Conservation (phyloP, 2,888 invertebrate species). For the Incurvaria masculella region DNA sequence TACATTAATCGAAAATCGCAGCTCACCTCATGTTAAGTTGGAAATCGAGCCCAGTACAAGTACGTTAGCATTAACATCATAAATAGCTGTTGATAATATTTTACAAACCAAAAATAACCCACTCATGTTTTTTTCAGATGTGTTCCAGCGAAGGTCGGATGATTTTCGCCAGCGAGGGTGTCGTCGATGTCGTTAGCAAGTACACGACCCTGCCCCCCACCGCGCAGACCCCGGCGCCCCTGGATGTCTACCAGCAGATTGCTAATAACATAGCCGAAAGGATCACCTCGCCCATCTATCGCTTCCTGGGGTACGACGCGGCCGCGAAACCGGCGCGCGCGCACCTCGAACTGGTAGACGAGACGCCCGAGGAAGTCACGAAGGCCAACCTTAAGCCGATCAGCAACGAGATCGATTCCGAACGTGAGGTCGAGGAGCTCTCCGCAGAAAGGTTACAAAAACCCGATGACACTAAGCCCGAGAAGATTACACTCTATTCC, state of each 20-base stretch:
- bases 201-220: constrained; percentile 35
- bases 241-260: constrained; percentile 43
- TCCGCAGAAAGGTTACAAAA: constrained; percentile 29
- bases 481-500: constrained; percentile 34
- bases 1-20: too few species aligned
- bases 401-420: constrained; percentile 27
- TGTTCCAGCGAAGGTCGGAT: constrained; percentile 18
- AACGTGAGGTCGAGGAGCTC: constrained; percentile 38
- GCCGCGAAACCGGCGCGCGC: constrained; percentile 22
- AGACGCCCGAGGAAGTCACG: constrained; percentile 20
- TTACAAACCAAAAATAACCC: too few species aligned
- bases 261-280: constrained; percentile 44
- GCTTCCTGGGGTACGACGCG: constrained; percentile 20
- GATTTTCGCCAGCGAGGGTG: constrained; percentile 24
- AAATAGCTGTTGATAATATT: too few species aligned
- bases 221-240: constrained; percentile 20
- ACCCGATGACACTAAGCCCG: constrained; percentile 31
- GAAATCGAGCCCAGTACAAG: too few species aligned
- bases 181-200: constrained; percentile 42
- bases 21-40: too few species aligned
- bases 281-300: constrained; percentile 44
- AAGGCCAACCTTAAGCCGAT: constrained; percentile 24
- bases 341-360: constrained; percentile 31
- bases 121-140: too few species aligned
- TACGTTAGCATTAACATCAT: too few species aligned